Conservation (phyloP, 2,797 vertebrate species). For the Semotilus atromaculatus region DNA sequence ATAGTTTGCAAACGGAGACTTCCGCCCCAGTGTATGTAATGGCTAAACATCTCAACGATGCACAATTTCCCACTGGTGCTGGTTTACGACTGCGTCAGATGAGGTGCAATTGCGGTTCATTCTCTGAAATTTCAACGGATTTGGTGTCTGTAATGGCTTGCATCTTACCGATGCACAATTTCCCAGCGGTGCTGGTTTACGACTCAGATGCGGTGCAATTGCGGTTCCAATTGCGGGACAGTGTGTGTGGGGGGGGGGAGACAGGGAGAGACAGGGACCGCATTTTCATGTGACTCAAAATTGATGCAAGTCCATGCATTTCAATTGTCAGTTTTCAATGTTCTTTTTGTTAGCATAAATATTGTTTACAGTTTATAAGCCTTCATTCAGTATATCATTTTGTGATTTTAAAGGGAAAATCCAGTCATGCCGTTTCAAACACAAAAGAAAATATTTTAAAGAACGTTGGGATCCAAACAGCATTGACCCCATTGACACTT, state of each 20-base stretch:
- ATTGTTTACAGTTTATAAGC: background rate
- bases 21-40: background rate
- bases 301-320: background rate
- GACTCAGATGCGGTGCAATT: background rate
- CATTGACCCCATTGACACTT: background rate
- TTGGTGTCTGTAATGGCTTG: background rate
- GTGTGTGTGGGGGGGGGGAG: no score
- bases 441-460: background rate
- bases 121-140: background rate
- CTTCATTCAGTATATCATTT: background rate
- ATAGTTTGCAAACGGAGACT: constrained; percentile 19
- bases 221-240: background rate
- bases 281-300: constrained; percentile 19
- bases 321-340: background rate
- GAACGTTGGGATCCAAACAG: background rate
- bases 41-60: background rate
- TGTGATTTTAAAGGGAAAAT: background rate
- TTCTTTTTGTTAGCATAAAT: background rate
- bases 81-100: constrained; percentile 22
- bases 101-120: background rate
- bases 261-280: no score
- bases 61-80: constrained; percentile 17
- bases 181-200: constrained; percentile 23
- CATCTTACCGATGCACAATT: constrained; percentile 2
- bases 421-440: background rate